Percentiles rank a stretch among this genome's conserved stretches.
Evolutionary conservation across 1,140 invertebrate genomes (phyloP).

Genomic region (Drosophila athabasca): DNA sequence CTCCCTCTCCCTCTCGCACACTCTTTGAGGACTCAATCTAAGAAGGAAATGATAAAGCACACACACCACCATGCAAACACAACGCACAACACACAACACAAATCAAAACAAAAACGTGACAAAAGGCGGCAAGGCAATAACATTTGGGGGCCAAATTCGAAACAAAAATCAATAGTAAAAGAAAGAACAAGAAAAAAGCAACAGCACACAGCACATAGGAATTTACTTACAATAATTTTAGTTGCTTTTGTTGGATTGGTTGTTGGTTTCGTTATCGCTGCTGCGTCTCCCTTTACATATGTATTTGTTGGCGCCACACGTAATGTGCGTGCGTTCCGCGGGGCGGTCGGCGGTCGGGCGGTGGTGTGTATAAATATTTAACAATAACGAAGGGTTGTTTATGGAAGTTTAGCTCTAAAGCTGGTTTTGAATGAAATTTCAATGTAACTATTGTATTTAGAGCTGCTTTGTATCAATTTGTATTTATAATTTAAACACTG

Average conservation of each 20-base stretch:
- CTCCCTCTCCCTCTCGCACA: slow-evolving; percentile 4
- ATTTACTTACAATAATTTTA: slow-evolving; percentile 62
- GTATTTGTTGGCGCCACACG: slow-evolving; percentile 60
- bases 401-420: background rate
- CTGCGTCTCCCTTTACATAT: slow-evolving; percentile 52
- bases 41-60: slow-evolving; percentile 28
- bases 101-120: slow-evolving; percentile 28
- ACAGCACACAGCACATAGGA: slow-evolving; percentile 36
- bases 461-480: background rate
- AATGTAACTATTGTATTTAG: background rate
- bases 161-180: slow-evolving; percentile 47
- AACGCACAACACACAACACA: slow-evolving; percentile 7
- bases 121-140: slow-evolving; percentile 34
- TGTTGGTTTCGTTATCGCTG: slow-evolving; percentile 42
- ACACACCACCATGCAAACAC: slow-evolving; percentile 4
- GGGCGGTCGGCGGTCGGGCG: slow-evolving; percentile 20
- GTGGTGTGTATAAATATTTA: slow-evolving; percentile 68
- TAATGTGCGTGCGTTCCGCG: slow-evolving; percentile 9
- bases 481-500: background rate
- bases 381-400: slow-evolving; percentile 35
- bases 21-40: slow-evolving; percentile 12
- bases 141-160: slow-evolving; percentile 14
- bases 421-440: background rate
- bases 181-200: slow-evolving; percentile 27
- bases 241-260: slow-evolving; percentile 20